These are phyloP conservation scores for Fulica atra DNA, from an alignment of 2,113 vertebrate species.

Conservation along the genomic window DNA sequence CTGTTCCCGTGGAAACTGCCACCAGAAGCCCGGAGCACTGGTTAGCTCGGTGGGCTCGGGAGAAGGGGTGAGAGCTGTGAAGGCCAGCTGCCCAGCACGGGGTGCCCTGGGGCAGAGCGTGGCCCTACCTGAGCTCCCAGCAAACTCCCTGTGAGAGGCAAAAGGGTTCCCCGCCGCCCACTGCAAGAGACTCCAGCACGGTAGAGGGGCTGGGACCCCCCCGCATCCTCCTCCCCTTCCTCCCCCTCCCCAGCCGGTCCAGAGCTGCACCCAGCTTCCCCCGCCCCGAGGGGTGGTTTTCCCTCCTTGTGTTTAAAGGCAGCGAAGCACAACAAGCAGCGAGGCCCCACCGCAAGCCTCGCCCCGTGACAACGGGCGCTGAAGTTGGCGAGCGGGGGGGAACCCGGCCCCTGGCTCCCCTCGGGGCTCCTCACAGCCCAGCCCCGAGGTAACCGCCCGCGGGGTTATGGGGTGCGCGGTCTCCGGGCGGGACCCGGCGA, in stretches of 20 bases:
- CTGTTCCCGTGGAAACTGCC: background rate
- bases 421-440: background rate
- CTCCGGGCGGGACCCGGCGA: background rate
- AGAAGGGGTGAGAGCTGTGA: background rate
- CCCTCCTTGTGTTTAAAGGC: background rate
- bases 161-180: background rate
- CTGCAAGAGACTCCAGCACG: background rate
- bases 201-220: background rate
- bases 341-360: background rate
- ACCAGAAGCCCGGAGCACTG: background rate
- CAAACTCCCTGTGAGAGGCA: background rate
- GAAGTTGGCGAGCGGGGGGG: background rate
- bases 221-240: background rate
- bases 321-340: background rate
- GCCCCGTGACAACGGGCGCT: background rate
- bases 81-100: rapidly evolving
- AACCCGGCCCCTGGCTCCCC: background rate
- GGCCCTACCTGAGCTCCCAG: background rate
- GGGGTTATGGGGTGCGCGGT: background rate
- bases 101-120: background rate
- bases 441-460: background rate
- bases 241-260: no score
- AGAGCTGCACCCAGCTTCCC: background rate
- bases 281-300: background rate
- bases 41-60: background rate